Conservation (phyloP, 1,140 invertebrate genomes). For the Meloidogyne chitwoodi region DNA sequence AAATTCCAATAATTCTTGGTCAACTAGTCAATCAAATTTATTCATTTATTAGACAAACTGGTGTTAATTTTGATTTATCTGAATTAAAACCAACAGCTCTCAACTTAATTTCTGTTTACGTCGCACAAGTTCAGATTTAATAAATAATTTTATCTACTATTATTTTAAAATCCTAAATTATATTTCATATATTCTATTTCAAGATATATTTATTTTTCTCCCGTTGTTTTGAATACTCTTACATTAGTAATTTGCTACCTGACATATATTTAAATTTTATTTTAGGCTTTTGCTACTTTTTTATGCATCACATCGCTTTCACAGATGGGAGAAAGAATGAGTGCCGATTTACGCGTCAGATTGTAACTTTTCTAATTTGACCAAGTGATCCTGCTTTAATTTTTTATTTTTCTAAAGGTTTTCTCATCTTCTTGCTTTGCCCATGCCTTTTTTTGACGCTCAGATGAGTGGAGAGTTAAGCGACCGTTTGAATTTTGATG, state of each 20-base stretch:
- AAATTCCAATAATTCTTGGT: slow-evolving; percentile 74
- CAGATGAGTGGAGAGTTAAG: slow-evolving; percentile 84
- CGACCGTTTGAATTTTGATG: slow-evolving; percentile 81
- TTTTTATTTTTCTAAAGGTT: background rate
- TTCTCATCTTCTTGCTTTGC: slow-evolving; percentile 74
- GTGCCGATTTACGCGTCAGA: slow-evolving; percentile 73
- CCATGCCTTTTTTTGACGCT: slow-evolving; percentile 83
- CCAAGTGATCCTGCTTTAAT: background rate
- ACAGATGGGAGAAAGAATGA: slow-evolving; percentile 79
- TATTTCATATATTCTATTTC: too few species aligned
- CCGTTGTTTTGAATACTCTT: too few species aligned
- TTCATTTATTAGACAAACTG: slow-evolving; percentile 58
- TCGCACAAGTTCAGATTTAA: slow-evolving; percentile 65
- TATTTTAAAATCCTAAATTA: too few species aligned
- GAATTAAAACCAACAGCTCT: slow-evolving; percentile 70
- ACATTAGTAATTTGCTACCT: background rate
- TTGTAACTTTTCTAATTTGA: slow-evolving; percentile 67
- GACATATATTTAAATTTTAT: slow-evolving; percentile 60
- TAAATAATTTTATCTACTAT: too few species aligned
- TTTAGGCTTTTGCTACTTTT: slow-evolving; percentile 78
- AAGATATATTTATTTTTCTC: too few species aligned
- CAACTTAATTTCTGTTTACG: slow-evolving; percentile 69
- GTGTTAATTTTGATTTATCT: slow-evolving; percentile 63
- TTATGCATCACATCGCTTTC: slow-evolving; percentile 80
- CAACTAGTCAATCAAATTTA: slow-evolving; percentile 73